Evolutionary conservation across 2,888 invertebrate genomes (phyloP), one percentile per base, ranked within the genome.

Genomic region (Branchipolynoe longqiensis): DNA sequence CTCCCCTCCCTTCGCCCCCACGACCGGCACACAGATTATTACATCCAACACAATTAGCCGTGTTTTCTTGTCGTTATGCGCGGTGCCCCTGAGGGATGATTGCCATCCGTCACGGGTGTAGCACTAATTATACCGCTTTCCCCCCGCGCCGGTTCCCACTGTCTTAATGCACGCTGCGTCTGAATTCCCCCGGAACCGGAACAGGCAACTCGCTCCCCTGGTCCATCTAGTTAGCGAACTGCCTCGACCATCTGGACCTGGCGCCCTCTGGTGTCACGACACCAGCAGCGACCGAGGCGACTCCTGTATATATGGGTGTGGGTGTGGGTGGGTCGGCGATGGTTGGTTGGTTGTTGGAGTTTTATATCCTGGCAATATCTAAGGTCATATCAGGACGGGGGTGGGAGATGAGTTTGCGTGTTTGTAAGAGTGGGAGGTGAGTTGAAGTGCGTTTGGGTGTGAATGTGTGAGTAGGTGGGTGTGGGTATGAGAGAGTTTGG

Each of bases 71-170:
- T 69, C 69, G 38, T 69, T 69, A 69, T 33, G 69, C 69, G 38
- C 38, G 36, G 33, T 18, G 78, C 31, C 78, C 31, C 78, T 4
- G 28, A 78, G 78, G 78, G 54, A 1, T 78, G 28, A 1, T n/a
- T 25, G 48, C 54, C 41, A 78, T 78, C 54, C 48, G 78, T 78
- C 78, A 78, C 18, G 41, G 48, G 54, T 14, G 25, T 25, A 28
- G 33, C 25, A 54, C 78, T 78, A 78, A 78, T 78, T 78, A 78
- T 78, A 78, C 48, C 78, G 48, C 78, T 48, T 54, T 78, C 48
- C 33, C 8, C 14, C 8, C 48, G 14, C 14, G 28, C 48, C 25
- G 41, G 41, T 41, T 41, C 48, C 25, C 14, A 41, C 48, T 28
- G 41, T 78, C 48, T 41, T 78, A 78, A 78, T 41, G 22, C 28